Conservation (phyloP, 2,888 invertebrate genomes). For the Aleiodes alternator region DNA sequence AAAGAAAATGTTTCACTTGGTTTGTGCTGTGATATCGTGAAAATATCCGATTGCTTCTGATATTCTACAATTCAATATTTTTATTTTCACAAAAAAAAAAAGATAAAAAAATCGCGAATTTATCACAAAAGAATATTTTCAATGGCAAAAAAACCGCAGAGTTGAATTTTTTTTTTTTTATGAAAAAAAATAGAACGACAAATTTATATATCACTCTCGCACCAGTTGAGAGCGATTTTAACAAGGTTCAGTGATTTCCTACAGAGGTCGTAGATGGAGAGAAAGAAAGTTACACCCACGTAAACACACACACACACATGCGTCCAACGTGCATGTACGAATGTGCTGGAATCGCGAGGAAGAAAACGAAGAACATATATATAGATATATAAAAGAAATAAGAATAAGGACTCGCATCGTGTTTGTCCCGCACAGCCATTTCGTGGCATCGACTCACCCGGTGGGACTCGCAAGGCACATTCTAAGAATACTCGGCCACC, state of each 20-base stretch:
- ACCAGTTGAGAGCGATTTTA: not conserved
- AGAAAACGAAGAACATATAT: constrained; percentile 30
- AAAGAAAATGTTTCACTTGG: too few relatives aligned
- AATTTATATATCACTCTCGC: constrained; percentile 2
- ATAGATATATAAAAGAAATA: constrained; percentile 43
- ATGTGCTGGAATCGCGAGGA: too few relatives aligned
- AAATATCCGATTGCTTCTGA: constrained; percentile 19
- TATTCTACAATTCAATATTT: constrained; percentile 6
- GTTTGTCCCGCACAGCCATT: constrained; percentile 58
- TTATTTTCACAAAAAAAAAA: too few relatives aligned
- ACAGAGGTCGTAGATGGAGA: constrained; percentile 25
- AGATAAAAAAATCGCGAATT: not conserved
- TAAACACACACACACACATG: constrained; percentile 54
- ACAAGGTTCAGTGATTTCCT: not conserved
- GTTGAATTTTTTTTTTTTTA: too few relatives aligned
- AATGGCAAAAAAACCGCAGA: too few relatives aligned
- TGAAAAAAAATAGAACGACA: not conserved
- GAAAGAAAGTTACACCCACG: constrained; percentile 49
- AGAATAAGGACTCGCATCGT: constrained; percentile 49
- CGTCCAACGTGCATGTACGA: constrained; percentile 37
- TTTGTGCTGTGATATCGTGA: not conserved
- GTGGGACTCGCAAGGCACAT: constrained; percentile 37
- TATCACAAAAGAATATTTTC: not conserved
- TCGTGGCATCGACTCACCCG: constrained; percentile 52
- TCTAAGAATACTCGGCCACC: constrained; percentile 56